phyloP scores from a whole-genome alignment of 1,140 invertebrate genomes.

The Dendrolimus kikuchii region DNA sequence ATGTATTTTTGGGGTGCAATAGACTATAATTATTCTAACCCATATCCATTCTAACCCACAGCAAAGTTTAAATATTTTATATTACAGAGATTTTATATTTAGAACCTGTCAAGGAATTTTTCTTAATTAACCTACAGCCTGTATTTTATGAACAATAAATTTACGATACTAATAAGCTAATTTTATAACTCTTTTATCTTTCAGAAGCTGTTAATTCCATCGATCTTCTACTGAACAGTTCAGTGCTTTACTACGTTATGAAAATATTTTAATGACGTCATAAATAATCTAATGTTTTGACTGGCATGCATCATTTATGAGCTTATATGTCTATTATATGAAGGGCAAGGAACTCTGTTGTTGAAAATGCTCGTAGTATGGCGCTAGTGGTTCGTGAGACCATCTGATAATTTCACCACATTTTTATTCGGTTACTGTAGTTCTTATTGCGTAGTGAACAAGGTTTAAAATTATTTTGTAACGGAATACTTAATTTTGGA shows the following conservation, averaged over 20 bases:
- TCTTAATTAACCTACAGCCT: not conserved
- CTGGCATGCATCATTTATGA: conserved; percentile 27
- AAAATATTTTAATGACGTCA: conserved; percentile 11
- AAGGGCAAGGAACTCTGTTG: conserved; percentile 31
- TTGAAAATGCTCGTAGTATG: conserved; percentile 28
- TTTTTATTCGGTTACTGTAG: conserved; percentile 10
- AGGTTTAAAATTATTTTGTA: conserved; percentile 19
- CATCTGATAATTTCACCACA: conserved; percentile 26
- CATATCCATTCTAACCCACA: too few species aligned
- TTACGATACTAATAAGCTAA: too few species aligned
- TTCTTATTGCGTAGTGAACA: conserved; percentile 17
- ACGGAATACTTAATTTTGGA: conserved; percentile 5
- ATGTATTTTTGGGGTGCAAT: too few species aligned
- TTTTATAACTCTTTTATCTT: too few species aligned
- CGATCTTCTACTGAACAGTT: too few species aligned
- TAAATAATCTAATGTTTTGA: conserved; percentile 22
- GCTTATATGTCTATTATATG: conserved; percentile 11
- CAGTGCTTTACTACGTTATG: conserved; percentile 3
- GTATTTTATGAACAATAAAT: not conserved
- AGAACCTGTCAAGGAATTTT: too few species aligned
- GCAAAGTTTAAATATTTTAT: too few species aligned
- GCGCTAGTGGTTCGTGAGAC: conserved; percentile 46
- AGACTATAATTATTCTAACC: too few species aligned
- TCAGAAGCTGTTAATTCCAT: too few species aligned
- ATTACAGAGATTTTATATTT: too few species aligned